Percentiles rank a stretch among this genome's conserved stretches.
Evolutionary conservation across 2,888 invertebrate genomes (phyloP).

Genomic region (Cephus runcator): DNA sequence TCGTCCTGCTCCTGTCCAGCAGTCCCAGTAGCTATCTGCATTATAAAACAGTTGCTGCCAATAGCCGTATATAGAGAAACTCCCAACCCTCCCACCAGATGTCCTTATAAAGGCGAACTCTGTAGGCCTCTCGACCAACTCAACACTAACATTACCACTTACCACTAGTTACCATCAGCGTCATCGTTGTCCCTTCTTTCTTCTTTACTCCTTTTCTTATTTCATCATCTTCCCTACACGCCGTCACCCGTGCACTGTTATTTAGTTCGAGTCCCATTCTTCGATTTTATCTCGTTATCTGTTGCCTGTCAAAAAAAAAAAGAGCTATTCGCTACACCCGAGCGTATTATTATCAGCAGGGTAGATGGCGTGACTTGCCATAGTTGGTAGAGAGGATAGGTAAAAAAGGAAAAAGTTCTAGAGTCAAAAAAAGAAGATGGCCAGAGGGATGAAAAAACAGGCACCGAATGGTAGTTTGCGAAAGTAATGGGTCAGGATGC

Average conservation of each 20-base stretch:
- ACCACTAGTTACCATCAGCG: neutral
- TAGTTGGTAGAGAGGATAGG: neutral
- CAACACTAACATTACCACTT: neutral
- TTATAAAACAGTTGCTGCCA: conserved; percentile 60
- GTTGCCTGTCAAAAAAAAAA: neutral
- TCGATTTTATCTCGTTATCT: neutral
- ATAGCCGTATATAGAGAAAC: conserved; percentile 44
- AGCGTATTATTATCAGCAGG: neutral
- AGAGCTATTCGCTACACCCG: neutral
- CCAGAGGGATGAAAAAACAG: neutral
- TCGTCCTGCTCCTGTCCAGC: conserved; percentile 43
- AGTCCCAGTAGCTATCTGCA: conserved; percentile 48
- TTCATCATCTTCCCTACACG: neutral
- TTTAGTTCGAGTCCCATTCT: neutral
- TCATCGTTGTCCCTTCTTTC: neutral
- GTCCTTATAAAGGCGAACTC: conserved; percentile 33
- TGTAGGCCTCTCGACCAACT: neutral
- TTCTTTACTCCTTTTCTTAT: neutral
- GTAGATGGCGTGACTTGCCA: neutral
- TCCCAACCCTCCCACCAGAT: conserved; percentile 20
- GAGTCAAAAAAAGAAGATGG: neutral
- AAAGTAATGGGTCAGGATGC: neutral
- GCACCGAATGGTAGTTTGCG: neutral
- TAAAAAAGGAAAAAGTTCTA: too few species aligned
- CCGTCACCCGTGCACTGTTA: neutral